phyloP scores from a whole-genome alignment of 2,797 vertebrate genomes.

The Aphelocoma californica region DNA sequence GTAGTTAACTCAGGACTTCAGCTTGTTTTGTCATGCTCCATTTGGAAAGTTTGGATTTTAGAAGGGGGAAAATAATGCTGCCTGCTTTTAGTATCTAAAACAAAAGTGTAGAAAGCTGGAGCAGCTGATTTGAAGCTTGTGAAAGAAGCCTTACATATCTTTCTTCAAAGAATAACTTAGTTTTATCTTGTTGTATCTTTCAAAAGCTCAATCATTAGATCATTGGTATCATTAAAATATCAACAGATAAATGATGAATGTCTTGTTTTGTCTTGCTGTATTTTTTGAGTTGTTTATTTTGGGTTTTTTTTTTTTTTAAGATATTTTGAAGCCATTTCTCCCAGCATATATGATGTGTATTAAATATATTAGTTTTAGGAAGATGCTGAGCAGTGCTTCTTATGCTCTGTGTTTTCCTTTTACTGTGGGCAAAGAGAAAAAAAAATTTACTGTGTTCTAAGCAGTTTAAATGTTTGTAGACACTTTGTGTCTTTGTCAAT shows the following conservation, averaged over 20 bases:
- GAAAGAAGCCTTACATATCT: not conserved
- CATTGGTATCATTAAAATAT: not conserved
- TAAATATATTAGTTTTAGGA: not conserved
- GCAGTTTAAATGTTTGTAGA: not conserved
- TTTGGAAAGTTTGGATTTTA: constrained; percentile 14
- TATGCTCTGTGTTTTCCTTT: not conserved
- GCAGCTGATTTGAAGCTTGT: not conserved
- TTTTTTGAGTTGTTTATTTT: not conserved
- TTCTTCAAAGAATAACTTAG: not conserved
- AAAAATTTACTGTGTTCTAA: not conserved
- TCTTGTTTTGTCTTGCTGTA: not conserved
- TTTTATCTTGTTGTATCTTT: constrained; percentile 5
- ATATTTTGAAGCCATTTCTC: not conserved
- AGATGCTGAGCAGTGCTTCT: not conserved
- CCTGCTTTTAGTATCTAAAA: not conserved
- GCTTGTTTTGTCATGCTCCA: constrained; percentile 8
- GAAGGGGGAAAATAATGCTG: not conserved
- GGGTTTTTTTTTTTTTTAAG: not conserved
- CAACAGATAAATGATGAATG: not conserved
- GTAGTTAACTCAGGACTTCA: not conserved
- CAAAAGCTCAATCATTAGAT: not conserved
- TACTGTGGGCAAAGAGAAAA: not conserved
- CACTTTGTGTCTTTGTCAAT: not conserved
- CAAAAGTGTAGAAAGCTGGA: not conserved
- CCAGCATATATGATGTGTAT: not conserved